These are phyloP conservation scores for Neosalanx taihuensis DNA, from an alignment of 2,797 vertebrate species.

Conservation along the genomic window DNA sequence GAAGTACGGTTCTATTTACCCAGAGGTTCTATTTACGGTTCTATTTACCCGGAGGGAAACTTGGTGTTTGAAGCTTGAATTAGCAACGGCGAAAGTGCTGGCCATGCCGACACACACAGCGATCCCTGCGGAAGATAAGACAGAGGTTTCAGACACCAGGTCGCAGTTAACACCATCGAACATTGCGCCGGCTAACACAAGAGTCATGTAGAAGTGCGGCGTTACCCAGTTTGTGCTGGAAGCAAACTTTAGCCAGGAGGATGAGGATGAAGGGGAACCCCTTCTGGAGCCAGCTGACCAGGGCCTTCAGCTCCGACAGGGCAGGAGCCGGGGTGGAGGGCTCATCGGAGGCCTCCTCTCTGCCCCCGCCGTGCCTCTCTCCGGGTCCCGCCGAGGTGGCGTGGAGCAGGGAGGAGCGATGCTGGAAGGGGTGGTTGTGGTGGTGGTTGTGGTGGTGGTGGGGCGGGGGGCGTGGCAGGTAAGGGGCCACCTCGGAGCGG, in stretches of 20 bases:
- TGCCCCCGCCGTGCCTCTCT: constrained; percentile 76
- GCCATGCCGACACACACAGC: constrained; percentile 95
- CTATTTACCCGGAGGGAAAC: constrained; percentile 93
- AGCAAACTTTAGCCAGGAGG: constrained; percentile 93
- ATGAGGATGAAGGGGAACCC: constrained; percentile 97
- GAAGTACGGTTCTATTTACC: constrained; percentile 69
- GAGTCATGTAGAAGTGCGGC: not conserved
- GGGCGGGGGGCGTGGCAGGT: constrained; percentile 70
- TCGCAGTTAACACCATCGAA: too few relatives aligned
- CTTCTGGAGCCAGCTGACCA: constrained; percentile 93
- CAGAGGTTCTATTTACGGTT: too few relatives aligned
- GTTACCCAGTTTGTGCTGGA: constrained; percentile 95
- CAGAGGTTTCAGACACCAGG: not conserved
- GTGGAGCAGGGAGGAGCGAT: constrained; percentile 86
- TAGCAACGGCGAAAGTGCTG: constrained; percentile 94
- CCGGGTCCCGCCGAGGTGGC: constrained; percentile 74
- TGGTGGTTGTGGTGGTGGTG: constrained; percentile 81
- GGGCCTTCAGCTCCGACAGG: constrained; percentile 89
- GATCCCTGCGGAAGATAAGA: constrained; percentile 78
- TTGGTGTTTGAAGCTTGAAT: constrained; percentile 90
- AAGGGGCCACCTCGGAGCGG: constrained; percentile 76
- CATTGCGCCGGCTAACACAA: too few relatives aligned
- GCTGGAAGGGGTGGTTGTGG: constrained; percentile 85
- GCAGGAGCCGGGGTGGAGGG: constrained; percentile 89
- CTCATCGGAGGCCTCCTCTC: constrained; percentile 80